Conservation (phyloP, 2,888 invertebrate genomes). For the Leptinotarsa juncta region DNA sequence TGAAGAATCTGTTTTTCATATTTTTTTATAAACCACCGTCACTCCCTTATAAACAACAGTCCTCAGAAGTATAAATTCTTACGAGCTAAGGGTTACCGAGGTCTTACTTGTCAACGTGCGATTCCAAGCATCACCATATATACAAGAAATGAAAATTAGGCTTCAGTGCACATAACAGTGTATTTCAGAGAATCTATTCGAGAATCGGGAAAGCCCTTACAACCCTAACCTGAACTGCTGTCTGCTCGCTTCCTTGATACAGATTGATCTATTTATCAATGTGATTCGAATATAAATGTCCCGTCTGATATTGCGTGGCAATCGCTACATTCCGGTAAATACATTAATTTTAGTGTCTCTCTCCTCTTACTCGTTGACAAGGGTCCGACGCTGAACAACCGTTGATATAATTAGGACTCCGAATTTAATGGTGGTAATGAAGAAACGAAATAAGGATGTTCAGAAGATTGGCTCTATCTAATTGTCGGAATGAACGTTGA, state of each 20-base stretch:
- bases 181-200: background rate
- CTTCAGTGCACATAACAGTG: background rate
- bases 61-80: no score
- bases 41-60: no score
- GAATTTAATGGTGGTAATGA: background rate
- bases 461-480: constrained; percentile 1
- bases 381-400: background rate
- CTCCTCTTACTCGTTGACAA: constrained; percentile 3
- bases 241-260: background rate
- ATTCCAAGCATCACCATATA: no score
- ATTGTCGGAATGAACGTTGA: constrained; percentile 11
- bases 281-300: constrained; percentile 18
- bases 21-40: no score
- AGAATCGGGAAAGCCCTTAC: background rate
- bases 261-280: constrained; percentile 12
- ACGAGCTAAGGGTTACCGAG: no score
- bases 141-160: no score
- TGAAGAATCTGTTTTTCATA: no score
- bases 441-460: constrained; percentile 13
- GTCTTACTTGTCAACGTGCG: no score
- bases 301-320: constrained; percentile 8
- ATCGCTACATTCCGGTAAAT: constrained; percentile 10
- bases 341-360: constrained; percentile 6
- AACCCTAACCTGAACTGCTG: background rate
- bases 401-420: constrained; percentile 4